Percentiles rank a stretch among this genome's conserved stretches.
These are phyloP conservation scores for Xestia sexstrigata DNA, from an alignment of 2,888 invertebrate species.

Conservation along the genomic window DNA sequence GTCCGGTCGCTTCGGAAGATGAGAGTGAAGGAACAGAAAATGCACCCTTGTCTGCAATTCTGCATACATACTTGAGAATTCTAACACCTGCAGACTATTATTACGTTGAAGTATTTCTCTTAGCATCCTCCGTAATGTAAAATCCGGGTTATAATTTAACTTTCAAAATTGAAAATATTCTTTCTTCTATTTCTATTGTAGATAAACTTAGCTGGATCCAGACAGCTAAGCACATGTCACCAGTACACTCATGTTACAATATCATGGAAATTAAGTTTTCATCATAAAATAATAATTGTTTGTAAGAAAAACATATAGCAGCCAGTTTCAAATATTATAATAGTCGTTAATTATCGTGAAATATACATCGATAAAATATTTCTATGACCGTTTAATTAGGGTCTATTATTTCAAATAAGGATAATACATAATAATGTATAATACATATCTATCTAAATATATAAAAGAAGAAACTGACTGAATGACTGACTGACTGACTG, in stretches of 20 bases:
- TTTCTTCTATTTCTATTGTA: background rate
- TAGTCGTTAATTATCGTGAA: slow-evolving; percentile 2
- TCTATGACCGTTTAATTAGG: slow-evolving; percentile 6
- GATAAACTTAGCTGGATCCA: background rate
- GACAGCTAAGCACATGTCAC: background rate
- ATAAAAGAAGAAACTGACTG: too few species aligned
- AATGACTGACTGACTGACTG: too few species aligned
- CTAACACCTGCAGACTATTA: background rate
- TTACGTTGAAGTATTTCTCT: background rate
- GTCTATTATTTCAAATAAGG: background rate
- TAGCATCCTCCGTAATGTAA: too few species aligned
- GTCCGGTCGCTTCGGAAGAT: background rate
- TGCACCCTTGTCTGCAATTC: background rate
- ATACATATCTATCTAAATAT: too few species aligned
- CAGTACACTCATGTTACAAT: background rate
- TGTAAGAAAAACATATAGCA: slow-evolving; percentile 4
- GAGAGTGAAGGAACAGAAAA: background rate
- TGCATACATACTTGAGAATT: background rate
- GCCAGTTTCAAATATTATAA: slow-evolving; percentile 8
- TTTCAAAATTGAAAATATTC: background rate
- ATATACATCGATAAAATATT: slow-evolving; percentile 7
- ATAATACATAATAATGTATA: background rate
- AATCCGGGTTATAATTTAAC: background rate
- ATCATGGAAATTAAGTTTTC: slow-evolving; percentile 11
- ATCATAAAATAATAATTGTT: slow-evolving; percentile 3